Conservation (phyloP, 2,888 invertebrate genomes). For the Halocaridina rubra region DNA sequence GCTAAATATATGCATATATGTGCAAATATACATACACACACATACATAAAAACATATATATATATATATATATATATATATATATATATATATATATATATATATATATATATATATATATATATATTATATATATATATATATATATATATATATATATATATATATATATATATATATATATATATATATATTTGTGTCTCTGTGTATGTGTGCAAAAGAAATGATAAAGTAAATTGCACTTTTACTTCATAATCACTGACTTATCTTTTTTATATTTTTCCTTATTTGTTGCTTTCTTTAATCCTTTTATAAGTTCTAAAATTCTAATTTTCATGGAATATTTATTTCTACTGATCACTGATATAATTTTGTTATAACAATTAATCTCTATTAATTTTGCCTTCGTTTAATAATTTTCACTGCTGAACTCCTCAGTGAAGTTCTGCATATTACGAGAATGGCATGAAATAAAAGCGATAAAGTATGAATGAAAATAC, state of each 20-base stretch:
- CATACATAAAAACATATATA: not conserved
- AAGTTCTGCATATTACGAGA: too few species aligned
- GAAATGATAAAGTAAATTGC: too few species aligned
- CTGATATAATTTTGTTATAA: too few species aligned
- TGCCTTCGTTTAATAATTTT: too few species aligned
- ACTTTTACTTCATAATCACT: not conserved
- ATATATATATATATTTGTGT: constrained; percentile 4
- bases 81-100: not conserved
- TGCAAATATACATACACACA: not conserved
- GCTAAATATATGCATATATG: not conserved
- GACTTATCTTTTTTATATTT: not conserved
- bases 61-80: not conserved
- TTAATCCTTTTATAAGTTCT: not conserved
- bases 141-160: not conserved
- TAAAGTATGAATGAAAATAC: too few species aligned
- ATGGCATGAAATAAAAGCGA: too few species aligned
- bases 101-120: constrained; percentile 2
- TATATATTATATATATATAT: not conserved
- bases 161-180: constrained; percentile 9
- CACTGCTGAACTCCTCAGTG: too few species aligned
- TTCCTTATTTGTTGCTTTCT: not conserved
- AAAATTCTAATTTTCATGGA: too few species aligned
- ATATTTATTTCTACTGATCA: too few species aligned
- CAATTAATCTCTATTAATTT: too few species aligned
- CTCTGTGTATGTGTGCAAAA: not conserved